phyloP scores from a whole-genome alignment of 2,888 invertebrate species.

The Ommatoiulus sabulosus region DNA sequence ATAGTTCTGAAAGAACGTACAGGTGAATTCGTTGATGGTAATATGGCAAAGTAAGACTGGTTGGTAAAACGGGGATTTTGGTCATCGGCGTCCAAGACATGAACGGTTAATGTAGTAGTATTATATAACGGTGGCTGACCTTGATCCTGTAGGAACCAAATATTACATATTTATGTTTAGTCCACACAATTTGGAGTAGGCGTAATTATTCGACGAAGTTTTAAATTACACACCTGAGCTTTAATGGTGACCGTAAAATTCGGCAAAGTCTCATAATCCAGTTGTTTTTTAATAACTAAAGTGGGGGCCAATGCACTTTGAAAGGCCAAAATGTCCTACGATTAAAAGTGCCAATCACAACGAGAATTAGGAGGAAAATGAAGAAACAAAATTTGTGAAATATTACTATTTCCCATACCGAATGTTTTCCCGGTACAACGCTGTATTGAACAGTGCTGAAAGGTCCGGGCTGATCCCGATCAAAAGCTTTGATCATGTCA shows the following conservation, averaged over 20 bases:
- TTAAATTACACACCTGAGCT: slow-evolving; percentile 67
- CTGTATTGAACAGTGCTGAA: slow-evolving; percentile 88
- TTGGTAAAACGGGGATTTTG: slow-evolving; percentile 87
- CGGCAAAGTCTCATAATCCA: slow-evolving; percentile 85
- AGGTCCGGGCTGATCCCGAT: slow-evolving; percentile 88
- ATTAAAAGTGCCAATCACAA: slow-evolving; percentile 51
- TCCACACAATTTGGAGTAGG: background rate
- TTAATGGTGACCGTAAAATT: slow-evolving; percentile 81
- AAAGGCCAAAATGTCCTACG: slow-evolving; percentile 83
- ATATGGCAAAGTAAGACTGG: slow-evolving; percentile 78
- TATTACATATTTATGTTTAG: background rate
- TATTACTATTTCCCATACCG: slow-evolving; percentile 70
- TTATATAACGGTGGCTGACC: slow-evolving; percentile 83
- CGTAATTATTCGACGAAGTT: background rate
- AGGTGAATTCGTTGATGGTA: slow-evolving; percentile 69
- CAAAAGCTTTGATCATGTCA: slow-evolving; percentile 78
- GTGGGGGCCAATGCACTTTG: slow-evolving; percentile 88
- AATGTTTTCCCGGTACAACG: slow-evolving; percentile 81
- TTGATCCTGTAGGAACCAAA: slow-evolving; percentile 74
- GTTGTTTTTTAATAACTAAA: slow-evolving; percentile 79
- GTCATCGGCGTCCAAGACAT: slow-evolving; percentile 89
- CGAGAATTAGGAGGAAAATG: background rate
- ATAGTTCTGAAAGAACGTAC: slow-evolving; percentile 58
- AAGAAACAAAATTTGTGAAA: background rate
- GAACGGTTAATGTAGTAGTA: slow-evolving; percentile 80